These are phyloP conservation scores for Mesocentrotus franciscanus DNA, from an alignment of 53 echinoderm and acorn worm genomes.

Conservation along the genomic window DNA sequence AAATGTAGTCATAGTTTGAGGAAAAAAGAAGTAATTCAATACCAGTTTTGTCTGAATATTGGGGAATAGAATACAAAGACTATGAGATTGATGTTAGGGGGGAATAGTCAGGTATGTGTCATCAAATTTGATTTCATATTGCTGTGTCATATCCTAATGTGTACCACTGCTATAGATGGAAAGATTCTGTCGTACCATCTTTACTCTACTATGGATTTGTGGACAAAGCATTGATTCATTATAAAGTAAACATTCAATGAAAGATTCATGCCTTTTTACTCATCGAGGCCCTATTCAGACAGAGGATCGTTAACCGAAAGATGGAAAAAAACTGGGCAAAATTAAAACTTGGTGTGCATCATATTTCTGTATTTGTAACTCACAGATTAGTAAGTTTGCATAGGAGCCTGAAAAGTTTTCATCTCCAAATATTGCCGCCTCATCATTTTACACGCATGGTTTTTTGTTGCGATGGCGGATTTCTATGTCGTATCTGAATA, in stretches of 20 bases:
- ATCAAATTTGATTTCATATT: conserved; percentile 53
- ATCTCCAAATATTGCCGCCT: neutral
- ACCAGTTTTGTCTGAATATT: conserved; percentile 51
- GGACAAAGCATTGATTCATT: conserved; percentile 7
- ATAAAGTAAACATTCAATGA: conserved; percentile 17
- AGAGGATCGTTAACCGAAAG: neutral
- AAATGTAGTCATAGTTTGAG: conserved; percentile 24
- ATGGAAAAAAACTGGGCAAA: no score
- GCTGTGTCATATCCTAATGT: conserved; percentile 30
- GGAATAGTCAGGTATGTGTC: conserved; percentile 21
- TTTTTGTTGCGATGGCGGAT: neutral
- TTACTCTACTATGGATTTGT: neutral
- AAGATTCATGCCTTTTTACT: neutral
- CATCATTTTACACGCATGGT: neutral
- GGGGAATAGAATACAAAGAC: conserved; percentile 11
- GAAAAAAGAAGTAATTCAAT: conserved; percentile 21
- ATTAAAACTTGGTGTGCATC: neutral
- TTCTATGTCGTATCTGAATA: neutral
- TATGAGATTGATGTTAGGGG: conserved; percentile 3
- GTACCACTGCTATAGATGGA: neutral
- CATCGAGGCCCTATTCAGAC: neutral
- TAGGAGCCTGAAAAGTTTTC: neutral
- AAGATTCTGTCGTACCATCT: neutral
- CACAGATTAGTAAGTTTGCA: no score
- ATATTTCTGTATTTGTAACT: no score